Percentiles rank a stretch among this genome's conserved stretches.
Conservation (phyloP, 2,888 invertebrate species). For the Cylloceria caligata region DNA sequence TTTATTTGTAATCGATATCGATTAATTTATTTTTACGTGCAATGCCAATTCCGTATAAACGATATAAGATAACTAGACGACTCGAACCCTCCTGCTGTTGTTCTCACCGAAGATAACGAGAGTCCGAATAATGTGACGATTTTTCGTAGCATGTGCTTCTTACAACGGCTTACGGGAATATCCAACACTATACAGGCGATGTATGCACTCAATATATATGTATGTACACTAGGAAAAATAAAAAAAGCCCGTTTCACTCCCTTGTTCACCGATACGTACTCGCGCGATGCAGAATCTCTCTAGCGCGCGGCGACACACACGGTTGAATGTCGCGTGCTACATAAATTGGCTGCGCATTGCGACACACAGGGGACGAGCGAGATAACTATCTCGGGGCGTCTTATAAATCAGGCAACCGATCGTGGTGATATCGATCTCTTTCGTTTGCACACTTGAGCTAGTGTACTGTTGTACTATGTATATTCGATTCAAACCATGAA, state of each 20-base stretch:
- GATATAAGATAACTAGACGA: not conserved
- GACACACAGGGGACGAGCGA: constrained; percentile 72
- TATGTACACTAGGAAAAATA: not conserved
- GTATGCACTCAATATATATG: not conserved
- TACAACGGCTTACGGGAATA: constrained; percentile 17
- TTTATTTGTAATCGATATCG: not conserved
- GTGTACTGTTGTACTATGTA: not conserved
- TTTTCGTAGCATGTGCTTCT: constrained; percentile 25
- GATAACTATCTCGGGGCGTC: constrained; percentile 74
- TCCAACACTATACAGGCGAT: not conserved
- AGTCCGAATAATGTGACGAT: constrained; percentile 39
- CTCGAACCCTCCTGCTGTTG: not conserved
- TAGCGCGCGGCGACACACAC: constrained; percentile 3
- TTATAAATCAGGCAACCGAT: constrained; percentile 78
- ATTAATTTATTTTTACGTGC: not conserved
- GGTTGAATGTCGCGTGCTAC: constrained; percentile 78
- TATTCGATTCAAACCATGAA: not conserved
- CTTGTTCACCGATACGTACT: not conserved
- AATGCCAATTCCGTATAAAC: not conserved
- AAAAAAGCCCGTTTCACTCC: constrained; percentile 11
- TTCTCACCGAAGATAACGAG: not conserved
- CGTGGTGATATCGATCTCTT: constrained; percentile 72
- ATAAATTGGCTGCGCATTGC: constrained; percentile 76
- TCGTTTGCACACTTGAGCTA: constrained; percentile 26
- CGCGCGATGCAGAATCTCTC: constrained; percentile 27